Evolutionary conservation across 2,113 vertebrate genomes (phyloP).

Genomic region (Alexandromys fortis): DNA sequence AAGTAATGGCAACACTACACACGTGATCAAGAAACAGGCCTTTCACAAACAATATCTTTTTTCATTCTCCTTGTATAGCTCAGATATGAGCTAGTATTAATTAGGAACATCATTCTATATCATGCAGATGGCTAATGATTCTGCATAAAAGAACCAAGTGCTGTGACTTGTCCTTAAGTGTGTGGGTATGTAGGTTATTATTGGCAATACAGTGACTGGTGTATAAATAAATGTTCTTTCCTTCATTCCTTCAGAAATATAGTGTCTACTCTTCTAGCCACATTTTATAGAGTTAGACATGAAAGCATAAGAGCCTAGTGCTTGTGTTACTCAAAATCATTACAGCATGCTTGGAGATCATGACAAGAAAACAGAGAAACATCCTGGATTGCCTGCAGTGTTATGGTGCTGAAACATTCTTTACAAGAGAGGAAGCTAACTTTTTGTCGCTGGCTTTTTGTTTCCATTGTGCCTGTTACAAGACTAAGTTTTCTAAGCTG

Average conservation of each 20-base stretch:
- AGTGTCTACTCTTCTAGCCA: background rate
- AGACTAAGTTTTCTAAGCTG: background rate
- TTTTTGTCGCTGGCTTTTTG: background rate
- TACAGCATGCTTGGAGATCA: background rate
- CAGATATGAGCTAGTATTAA: constrained; percentile 52
- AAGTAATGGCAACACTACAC: background rate
- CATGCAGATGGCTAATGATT: constrained; percentile 50
- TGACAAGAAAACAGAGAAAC: background rate
- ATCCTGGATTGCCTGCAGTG: background rate
- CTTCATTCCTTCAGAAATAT: constrained; percentile 42
- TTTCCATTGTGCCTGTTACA: background rate
- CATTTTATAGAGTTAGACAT: background rate
- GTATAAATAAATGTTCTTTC: constrained; percentile 46
- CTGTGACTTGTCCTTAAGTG: constrained; percentile 30
- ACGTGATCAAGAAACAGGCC: background rate
- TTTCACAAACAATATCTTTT: constrained; percentile 52
- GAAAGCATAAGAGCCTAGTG: background rate
- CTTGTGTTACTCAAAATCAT: background rate
- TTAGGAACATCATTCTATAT: constrained; percentile 29
- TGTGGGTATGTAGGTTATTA: constrained; percentile 29
- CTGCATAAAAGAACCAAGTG: background rate
- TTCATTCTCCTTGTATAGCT: background rate
- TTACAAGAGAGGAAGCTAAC: constrained; percentile 8
- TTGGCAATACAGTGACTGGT: constrained; percentile 33
- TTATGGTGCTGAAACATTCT: background rate